Percentiles rank a stretch among this genome's conserved stretches.
These are phyloP conservation scores for Drosophila pseudoananassae DNA, from an alignment of 1,140 invertebrate species.

Conservation along the genomic window DNA sequence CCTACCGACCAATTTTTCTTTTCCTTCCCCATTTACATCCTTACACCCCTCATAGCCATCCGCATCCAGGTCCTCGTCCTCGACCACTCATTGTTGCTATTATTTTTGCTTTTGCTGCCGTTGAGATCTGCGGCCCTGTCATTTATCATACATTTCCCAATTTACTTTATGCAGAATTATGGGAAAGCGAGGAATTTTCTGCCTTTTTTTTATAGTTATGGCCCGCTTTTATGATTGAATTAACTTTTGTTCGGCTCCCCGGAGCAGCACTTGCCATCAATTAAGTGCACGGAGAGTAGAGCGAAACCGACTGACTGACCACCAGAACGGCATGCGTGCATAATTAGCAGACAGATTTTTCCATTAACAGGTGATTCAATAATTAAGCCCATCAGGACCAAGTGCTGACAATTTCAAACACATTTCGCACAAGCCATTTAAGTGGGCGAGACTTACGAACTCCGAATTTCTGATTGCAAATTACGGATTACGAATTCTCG, in stretches of 20 bases:
- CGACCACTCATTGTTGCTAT: slow-evolving; percentile 8
- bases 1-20: slow-evolving; percentile 56
- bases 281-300: slow-evolving; percentile 18
- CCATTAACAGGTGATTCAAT: slow-evolving; percentile 73
- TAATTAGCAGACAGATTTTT: slow-evolving; percentile 66
- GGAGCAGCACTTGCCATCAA: slow-evolving; percentile 44
- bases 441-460: not conserved
- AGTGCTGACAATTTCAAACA: slow-evolving; percentile 51
- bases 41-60: not conserved
- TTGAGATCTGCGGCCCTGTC: slow-evolving; percentile 39
- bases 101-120: slow-evolving; percentile 18
- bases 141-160: slow-evolving; percentile 66
- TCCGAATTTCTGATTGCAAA: not conserved
- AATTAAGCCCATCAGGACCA: slow-evolving; percentile 51
- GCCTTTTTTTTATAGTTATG: slow-evolving; percentile 44
- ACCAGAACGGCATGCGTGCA: slow-evolving; percentile 38
- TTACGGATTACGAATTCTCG: not conserved
- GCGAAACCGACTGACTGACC: slow-evolving; percentile 14
- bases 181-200: slow-evolving; percentile 22
- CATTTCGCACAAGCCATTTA: slow-evolving; percentile 4
- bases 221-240: slow-evolving; percentile 69
- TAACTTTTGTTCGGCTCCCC: slow-evolving; percentile 52
- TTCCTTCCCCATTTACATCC: slow-evolving; percentile 27
- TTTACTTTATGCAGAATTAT: slow-evolving; percentile 58
- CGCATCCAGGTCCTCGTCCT: not conserved